Evolutionary conservation across 2,797 vertebrate genomes (phyloP).

Genomic region (Rhincodon typus): DNA sequence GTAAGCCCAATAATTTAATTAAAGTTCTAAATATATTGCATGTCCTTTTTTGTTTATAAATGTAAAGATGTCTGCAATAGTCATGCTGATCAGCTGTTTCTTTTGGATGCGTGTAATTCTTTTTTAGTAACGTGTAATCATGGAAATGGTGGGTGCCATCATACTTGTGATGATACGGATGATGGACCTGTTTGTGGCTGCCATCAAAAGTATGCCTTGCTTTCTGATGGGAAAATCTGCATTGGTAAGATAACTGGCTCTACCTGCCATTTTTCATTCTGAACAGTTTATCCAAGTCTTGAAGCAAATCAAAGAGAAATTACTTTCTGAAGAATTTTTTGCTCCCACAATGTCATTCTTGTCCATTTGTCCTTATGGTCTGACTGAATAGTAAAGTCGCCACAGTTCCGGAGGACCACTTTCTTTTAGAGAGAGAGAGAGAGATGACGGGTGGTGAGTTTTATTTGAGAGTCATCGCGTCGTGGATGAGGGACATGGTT

Average conservation of each 20-base stretch:
- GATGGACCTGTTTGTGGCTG: constrained; percentile 81
- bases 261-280: not conserved
- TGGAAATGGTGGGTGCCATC: constrained; percentile 93
- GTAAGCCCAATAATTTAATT: not conserved
- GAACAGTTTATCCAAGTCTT: not conserved
- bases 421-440: too few relatives aligned
- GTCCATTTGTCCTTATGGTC: not conserved
- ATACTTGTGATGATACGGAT: constrained; percentile 86
- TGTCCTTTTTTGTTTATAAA: not conserved
- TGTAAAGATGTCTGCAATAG: not conserved
- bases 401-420: too few relatives aligned
- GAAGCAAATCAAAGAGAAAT: not conserved
- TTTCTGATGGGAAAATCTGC: constrained; percentile 77
- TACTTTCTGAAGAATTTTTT: not conserved
- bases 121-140: constrained; percentile 87
- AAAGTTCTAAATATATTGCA: not conserved
- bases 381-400: not conserved
- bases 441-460: too few relatives aligned
- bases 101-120: not conserved
- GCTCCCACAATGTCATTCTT: not conserved
- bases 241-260: constrained; percentile 65
- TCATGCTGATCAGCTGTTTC: constrained; percentile 9
- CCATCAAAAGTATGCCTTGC: constrained; percentile 78
- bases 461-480: too few relatives aligned
- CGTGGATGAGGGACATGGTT: too few relatives aligned